Evolutionary conservation across 64 coral and sea anemone genomes (phyloP).

Genomic region (Astreopora myriophthalma): DNA sequence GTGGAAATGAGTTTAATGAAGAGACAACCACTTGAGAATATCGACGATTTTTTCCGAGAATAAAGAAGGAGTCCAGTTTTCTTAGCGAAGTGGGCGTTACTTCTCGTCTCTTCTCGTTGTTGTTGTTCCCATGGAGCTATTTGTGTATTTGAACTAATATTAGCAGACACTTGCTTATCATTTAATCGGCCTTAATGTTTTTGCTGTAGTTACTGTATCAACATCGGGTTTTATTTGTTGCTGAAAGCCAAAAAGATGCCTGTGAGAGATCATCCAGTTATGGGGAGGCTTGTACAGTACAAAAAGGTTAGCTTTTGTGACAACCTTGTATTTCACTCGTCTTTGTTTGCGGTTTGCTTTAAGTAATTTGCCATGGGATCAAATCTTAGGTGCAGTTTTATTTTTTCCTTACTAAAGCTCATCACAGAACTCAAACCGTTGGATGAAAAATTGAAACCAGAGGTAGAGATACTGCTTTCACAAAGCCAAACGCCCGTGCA

Average conservation of each 20-base stretch:
- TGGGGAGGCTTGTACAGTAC: constrained; percentile 88
- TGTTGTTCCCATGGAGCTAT: too few species aligned
- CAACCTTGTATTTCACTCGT: neutral
- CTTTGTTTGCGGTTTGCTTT: neutral
- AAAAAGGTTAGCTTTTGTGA: constrained; percentile 62
- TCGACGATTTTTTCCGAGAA: too few species aligned
- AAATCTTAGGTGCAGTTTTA: neutral
- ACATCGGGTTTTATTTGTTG: constrained; percentile 91
- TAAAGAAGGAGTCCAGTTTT: too few species aligned
- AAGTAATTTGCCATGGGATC: neutral
- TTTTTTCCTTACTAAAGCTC: constrained; percentile 45
- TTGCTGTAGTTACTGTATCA: constrained; percentile 84
- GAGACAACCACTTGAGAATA: too few species aligned
- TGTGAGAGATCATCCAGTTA: constrained; percentile 92
- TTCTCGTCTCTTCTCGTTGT: too few species aligned
- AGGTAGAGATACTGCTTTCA: constrained; percentile 58
- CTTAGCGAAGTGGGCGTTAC: too few species aligned
- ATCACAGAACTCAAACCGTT: constrained; percentile 91
- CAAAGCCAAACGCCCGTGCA: neutral
- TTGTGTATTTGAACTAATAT: too few species aligned
- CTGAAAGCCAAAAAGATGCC: constrained; percentile 82
- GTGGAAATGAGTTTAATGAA: too few species aligned
- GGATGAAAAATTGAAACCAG: constrained; percentile 78
- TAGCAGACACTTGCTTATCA: too few species aligned
- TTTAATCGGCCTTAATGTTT: neutral